These are phyloP conservation scores for Falco rusticolus DNA, from an alignment of 2,797 vertebrate species.

Conservation along the genomic window DNA sequence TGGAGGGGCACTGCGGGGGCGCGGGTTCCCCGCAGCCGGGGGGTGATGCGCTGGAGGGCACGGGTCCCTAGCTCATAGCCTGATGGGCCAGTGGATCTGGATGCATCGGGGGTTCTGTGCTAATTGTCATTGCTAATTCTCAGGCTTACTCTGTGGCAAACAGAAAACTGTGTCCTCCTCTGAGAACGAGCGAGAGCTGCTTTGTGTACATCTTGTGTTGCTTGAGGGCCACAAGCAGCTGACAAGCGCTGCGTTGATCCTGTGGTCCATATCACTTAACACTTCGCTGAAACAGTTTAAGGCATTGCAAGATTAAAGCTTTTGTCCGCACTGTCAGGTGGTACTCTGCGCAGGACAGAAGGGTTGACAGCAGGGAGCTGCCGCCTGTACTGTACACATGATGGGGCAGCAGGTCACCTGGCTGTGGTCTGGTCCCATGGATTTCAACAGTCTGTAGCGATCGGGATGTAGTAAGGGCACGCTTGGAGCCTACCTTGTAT, in stretches of 20 bases:
- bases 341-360: neutral
- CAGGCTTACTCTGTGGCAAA: neutral
- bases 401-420: neutral
- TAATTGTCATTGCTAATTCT: neutral
- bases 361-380: neutral
- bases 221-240: neutral
- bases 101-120: neutral
- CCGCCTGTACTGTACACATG: neutral
- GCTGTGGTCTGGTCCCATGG: neutral
- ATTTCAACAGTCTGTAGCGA: neutral
- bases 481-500: neutral
- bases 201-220: neutral
- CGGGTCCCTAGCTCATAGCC: rapidly evolving
- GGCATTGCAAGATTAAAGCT: neutral
- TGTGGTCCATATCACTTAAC: neutral
- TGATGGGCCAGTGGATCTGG: neutral
- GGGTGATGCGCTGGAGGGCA: neutral
- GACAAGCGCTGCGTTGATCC: neutral
- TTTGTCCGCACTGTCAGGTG: neutral
- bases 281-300: neutral
- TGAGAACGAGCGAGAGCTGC: neutral
- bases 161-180: neutral
- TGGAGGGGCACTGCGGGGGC: neutral
- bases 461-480: neutral
- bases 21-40: neutral